Conservation (phyloP, 2,888 invertebrate species). For the Cylloceria caligata region DNA sequence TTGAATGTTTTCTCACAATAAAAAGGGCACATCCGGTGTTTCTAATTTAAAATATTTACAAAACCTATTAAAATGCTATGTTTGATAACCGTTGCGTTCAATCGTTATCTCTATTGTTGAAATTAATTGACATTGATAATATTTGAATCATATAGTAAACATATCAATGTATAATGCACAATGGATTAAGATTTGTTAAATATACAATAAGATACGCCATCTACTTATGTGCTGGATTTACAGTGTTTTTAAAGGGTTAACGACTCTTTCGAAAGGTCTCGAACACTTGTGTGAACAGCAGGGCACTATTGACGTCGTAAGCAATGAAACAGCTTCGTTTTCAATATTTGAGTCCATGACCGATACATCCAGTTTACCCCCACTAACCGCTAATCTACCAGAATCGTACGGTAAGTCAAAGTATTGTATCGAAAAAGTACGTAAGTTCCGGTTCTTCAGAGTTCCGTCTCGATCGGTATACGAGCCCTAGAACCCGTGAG, state of each 20-base stretch:
- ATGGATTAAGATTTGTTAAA: background rate
- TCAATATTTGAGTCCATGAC: background rate
- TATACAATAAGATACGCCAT: background rate
- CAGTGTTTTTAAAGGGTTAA: background rate
- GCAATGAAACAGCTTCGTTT: background rate
- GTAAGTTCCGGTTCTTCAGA: constrained; percentile 36
- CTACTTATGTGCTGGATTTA: background rate
- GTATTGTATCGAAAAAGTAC: constrained; percentile 32
- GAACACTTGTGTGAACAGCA: no score
- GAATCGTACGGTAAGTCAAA: constrained; percentile 1
- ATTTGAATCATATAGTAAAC: background rate
- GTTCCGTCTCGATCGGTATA: constrained; percentile 61
- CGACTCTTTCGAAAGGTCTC: background rate
- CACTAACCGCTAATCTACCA: background rate
- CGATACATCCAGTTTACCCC: background rate
- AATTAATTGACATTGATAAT: background rate
- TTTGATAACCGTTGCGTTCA: no score
- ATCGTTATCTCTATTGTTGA: no score
- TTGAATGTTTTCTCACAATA: no score
- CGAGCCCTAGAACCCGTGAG: constrained; percentile 27
- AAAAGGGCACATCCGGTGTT: no score
- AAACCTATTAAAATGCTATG: no score
- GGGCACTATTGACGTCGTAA: background rate
- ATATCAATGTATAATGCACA: background rate
- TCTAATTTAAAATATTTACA: no score